Conservation (phyloP, 2,797 vertebrate species). For the Lagodon rhomboides region DNA sequence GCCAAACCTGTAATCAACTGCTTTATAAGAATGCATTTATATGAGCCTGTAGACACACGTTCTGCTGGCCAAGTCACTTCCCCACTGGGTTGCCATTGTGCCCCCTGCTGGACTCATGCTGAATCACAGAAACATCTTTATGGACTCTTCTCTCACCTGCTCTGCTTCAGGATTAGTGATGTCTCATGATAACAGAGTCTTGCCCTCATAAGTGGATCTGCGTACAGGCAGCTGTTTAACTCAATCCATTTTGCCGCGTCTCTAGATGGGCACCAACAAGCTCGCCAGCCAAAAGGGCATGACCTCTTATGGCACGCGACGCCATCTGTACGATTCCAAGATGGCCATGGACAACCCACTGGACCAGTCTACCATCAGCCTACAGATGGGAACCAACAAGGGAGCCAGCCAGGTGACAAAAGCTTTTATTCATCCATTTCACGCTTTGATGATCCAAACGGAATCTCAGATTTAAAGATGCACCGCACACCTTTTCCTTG, state of each 20-base stretch:
- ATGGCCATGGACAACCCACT: constrained; percentile 90
- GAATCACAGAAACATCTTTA: not conserved
- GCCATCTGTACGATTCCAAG: constrained; percentile 95
- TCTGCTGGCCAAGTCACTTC: not conserved
- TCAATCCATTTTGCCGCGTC: not conserved
- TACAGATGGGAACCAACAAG: constrained; percentile 99
- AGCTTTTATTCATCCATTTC: not conserved
- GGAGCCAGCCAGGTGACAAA: constrained; percentile 92
- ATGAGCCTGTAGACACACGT: not conserved
- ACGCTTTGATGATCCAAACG: too few relatives aligned
- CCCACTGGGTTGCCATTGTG: not conserved
- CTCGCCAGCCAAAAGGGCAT: constrained; percentile 97
- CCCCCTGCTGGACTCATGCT: constrained; percentile 42
- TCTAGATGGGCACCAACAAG: constrained; percentile 97
- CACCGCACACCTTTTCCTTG: not conserved
- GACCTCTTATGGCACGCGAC: constrained; percentile 95
- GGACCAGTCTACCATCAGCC: constrained; percentile 95
- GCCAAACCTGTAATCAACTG: not conserved
- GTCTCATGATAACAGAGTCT: not conserved
- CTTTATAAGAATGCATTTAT: not conserved
- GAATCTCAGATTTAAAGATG: not conserved
- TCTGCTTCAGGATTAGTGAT: not conserved
- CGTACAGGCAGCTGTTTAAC: not conserved
- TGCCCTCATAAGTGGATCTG: not conserved
- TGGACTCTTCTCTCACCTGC: not conserved